A percentile compares a stretch with the other conserved stretches of the same genome.
These are phyloP conservation scores for Dolichomitus sp. DNA, from an alignment of 2,888 invertebrate genomes.

Conservation along the genomic window DNA sequence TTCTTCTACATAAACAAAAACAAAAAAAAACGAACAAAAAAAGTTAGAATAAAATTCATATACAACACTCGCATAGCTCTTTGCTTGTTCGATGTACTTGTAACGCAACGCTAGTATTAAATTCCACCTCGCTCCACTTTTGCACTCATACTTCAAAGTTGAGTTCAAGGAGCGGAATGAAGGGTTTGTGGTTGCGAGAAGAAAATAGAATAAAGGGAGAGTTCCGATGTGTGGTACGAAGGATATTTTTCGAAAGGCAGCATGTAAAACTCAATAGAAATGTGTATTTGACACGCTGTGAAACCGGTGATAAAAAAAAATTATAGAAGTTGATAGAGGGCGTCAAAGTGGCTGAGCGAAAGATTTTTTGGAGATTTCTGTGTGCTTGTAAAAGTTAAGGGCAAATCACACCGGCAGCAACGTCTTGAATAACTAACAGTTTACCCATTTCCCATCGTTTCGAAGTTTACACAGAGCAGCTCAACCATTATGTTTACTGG, in stretches of 20 bases:
- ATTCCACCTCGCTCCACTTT: slow-evolving; percentile 54
- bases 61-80: neutral
- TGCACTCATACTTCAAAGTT: slow-evolving; percentile 49
- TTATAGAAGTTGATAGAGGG: slow-evolving; percentile 20
- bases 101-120: slow-evolving; percentile 51
- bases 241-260: neutral
- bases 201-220: slow-evolving; percentile 57
- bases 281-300: neutral
- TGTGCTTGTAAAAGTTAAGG: slow-evolving; percentile 23
- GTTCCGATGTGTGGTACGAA: neutral
- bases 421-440: slow-evolving; percentile 41
- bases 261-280: slow-evolving; percentile 22
- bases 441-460: slow-evolving; percentile 15
- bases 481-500: slow-evolving; percentile 15
- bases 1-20: neutral
- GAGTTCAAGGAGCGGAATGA: slow-evolving; percentile 39
- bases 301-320: slow-evolving; percentile 37
- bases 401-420: slow-evolving; percentile 18
- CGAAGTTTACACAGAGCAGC: slow-evolving; percentile 27
- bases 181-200: slow-evolving; percentile 2
- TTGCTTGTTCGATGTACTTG: slow-evolving; percentile 43
- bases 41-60: slow-evolving; percentile 21
- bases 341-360: slow-evolving; percentile 15
- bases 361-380: neutral
- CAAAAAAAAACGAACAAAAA: neutral